A percentile compares a stretch with the other conserved stretches of the same genome.
phyloP scores from a whole-genome alignment of 2,113 vertebrate genomes.

The Dasyurus viverrinus region DNA sequence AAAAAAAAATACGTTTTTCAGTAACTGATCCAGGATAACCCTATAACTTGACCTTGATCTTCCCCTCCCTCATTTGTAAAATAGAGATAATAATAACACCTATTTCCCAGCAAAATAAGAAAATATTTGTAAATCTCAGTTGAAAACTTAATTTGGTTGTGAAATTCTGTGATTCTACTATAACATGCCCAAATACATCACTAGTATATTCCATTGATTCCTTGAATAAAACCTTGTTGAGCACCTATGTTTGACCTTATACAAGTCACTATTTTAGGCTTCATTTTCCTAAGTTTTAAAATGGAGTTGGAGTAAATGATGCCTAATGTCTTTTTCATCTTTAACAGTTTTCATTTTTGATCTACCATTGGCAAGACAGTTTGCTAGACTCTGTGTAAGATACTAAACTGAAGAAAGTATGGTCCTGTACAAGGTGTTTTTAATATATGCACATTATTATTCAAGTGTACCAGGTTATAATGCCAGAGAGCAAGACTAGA shows the following conservation, averaged over 20 bases:
- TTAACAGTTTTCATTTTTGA: background rate
- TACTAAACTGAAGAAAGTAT: background rate
- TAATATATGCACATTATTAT: background rate
- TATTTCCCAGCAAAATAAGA: background rate
- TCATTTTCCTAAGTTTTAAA: background rate
- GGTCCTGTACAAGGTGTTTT: background rate
- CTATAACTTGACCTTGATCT: background rate
- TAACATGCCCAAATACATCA: background rate
- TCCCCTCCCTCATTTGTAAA: background rate
- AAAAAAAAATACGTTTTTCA: background rate
- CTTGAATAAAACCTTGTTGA: background rate
- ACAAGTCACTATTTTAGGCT: background rate
- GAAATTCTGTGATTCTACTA: background rate
- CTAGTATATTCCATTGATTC: background rate
- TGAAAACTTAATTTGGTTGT: background rate
- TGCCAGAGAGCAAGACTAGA: background rate
- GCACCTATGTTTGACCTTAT: background rate
- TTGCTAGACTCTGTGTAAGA: background rate
- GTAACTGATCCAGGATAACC: background rate
- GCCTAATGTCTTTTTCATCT: background rate
- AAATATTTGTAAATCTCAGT: background rate
- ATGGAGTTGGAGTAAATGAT: background rate
- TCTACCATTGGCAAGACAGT: background rate
- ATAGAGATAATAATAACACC: background rate
- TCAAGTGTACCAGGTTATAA: background rate